A percentile compares a stretch with the other conserved stretches of the same genome.
These are phyloP conservation scores for Cyclophora albipunctata DNA, from an alignment of 2,888 invertebrate genomes.

Conservation along the genomic window DNA sequence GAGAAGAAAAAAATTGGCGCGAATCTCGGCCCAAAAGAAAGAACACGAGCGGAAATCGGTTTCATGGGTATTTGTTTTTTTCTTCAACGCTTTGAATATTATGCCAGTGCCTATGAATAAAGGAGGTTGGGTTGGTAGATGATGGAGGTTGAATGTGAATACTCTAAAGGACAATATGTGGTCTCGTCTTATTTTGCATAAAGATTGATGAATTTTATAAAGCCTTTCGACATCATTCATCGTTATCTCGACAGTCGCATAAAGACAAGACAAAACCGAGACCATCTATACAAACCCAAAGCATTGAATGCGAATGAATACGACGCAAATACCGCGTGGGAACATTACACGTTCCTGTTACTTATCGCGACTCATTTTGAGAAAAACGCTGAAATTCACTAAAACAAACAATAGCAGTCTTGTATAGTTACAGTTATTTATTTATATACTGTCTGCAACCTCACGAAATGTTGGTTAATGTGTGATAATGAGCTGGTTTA, in stretches of 20 bases:
- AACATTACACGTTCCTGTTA: slow-evolving; percentile 40
- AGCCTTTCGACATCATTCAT: slow-evolving; percentile 37
- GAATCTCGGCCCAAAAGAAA: slow-evolving; percentile 47
- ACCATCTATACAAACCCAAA: slow-evolving; percentile 28
- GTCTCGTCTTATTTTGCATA: slow-evolving; percentile 10
- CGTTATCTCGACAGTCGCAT: slow-evolving; percentile 36
- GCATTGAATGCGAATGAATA: slow-evolving; percentile 40
- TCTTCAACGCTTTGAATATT: slow-evolving; percentile 1
- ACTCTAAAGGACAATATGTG: too few species aligned
- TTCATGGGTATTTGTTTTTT: slow-evolving; percentile 47
- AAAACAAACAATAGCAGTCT: slow-evolving; percentile 38
- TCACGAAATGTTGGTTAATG: neutral
- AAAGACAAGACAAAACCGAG: slow-evolving; percentile 51
- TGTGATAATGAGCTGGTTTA: slow-evolving; percentile 2
- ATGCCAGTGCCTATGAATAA: slow-evolving; percentile 2
- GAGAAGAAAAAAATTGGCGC: slow-evolving; percentile 61
- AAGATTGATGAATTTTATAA: slow-evolving; percentile 32
- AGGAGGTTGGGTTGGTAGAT: neutral
- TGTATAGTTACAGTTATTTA: slow-evolving; percentile 31
- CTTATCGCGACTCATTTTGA: slow-evolving; percentile 25
- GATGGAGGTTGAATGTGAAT: too few species aligned
- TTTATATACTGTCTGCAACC: slow-evolving; percentile 16
- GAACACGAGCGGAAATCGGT: slow-evolving; percentile 50
- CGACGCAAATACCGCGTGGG: slow-evolving; percentile 54
- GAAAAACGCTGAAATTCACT: slow-evolving; percentile 44